phyloP scores from a whole-genome alignment of 2,797 vertebrate species.

The Peromyscus attwateri region DNA sequence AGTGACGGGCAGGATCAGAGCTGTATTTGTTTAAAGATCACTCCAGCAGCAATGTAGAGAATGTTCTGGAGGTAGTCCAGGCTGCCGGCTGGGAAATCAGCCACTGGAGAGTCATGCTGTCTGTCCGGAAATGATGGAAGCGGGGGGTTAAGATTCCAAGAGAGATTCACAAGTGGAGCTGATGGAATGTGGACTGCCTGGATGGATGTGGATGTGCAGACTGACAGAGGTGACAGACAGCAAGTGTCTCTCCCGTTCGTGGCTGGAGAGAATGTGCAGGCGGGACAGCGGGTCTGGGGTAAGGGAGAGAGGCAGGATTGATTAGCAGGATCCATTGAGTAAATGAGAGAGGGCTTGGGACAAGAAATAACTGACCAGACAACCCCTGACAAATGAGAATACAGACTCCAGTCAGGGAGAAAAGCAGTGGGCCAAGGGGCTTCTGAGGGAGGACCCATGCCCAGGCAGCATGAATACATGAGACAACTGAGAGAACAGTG shows the following conservation, averaged over 20 bases:
- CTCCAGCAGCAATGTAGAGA: background rate
- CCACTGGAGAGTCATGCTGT: background rate
- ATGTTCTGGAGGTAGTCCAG: background rate
- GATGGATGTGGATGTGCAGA: fast-evolving
- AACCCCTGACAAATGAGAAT: background rate
- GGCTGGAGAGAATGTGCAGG: background rate
- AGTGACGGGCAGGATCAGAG: background rate
- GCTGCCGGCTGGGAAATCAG: background rate
- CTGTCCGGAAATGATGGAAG: background rate
- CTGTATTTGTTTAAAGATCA: background rate
- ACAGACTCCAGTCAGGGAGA: too few species aligned
- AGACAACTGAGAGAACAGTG: background rate
- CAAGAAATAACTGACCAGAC: background rate
- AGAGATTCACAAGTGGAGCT: background rate
- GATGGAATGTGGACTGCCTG: fast-evolving
- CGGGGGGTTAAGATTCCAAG: background rate
- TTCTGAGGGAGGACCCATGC: background rate
- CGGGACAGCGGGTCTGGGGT: background rate
- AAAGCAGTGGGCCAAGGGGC: too few species aligned
- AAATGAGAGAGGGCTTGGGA: background rate
- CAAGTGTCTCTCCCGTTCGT: background rate
- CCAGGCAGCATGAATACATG: background rate
- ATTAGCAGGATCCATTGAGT: too few species aligned
- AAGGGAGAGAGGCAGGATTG: too few species aligned
- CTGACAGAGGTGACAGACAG: too few species aligned